Conservation (phyloP, 2,888 invertebrate species). For the Drosophila falleni region DNA sequence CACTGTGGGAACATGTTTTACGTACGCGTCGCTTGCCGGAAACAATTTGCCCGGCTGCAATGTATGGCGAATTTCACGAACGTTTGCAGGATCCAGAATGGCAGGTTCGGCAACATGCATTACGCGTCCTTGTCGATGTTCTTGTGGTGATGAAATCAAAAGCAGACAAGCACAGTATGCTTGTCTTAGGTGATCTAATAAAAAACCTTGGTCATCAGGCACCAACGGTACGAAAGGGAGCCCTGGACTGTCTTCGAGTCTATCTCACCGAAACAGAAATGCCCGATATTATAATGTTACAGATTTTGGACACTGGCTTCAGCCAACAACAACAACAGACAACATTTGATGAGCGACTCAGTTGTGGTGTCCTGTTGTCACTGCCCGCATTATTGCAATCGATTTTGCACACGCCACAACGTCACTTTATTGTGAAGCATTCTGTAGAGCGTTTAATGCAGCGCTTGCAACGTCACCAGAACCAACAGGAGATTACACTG, state of each 20-base stretch:
- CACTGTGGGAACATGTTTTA: constrained; percentile 93
- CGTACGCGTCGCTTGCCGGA: constrained; percentile 90
- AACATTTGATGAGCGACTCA: constrained; percentile 87
- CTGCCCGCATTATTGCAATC: constrained; percentile 88
- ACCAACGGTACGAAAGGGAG: constrained; percentile 92
- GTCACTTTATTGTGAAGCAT: constrained; percentile 86
- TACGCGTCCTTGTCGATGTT: constrained; percentile 92
- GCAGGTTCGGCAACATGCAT: constrained; percentile 93
- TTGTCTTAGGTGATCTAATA: constrained; percentile 80
- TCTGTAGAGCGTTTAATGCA: constrained; percentile 87
- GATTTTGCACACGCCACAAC: constrained; percentile 86
- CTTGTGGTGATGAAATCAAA: constrained; percentile 90
- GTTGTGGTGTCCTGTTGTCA: constrained; percentile 89
- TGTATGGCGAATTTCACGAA: constrained; percentile 90
- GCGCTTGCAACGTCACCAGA: constrained; percentile 87
- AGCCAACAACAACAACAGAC: constrained; percentile 85
- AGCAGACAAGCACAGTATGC: constrained; percentile 87
- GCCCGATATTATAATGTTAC: constrained; percentile 89
- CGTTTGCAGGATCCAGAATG: constrained; percentile 92
- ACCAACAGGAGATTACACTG: constrained; percentile 89
- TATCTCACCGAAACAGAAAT: constrained; percentile 90
- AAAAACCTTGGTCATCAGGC: constrained; percentile 92
- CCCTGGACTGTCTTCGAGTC: constrained; percentile 90
- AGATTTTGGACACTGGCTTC: constrained; percentile 89
- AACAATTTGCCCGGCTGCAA: constrained; percentile 88